These are phyloP conservation scores for Psammodynastes pulverulentus DNA, from an alignment of 2,113 vertebrate species.

Conservation along the genomic window DNA sequence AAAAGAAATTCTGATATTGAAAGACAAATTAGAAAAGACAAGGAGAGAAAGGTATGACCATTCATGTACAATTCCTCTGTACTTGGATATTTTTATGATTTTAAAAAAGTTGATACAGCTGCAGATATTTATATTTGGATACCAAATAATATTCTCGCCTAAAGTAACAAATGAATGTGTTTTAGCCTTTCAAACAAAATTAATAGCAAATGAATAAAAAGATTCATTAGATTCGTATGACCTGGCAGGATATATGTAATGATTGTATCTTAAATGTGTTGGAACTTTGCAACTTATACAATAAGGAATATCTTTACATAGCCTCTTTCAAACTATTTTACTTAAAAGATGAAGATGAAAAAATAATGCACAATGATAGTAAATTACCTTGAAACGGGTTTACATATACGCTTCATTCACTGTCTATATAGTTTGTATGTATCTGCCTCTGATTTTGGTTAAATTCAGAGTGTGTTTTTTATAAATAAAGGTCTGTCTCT, in stretches of 20 bases:
- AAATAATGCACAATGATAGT: neutral
- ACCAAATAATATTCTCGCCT: neutral
- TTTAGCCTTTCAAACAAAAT: neutral
- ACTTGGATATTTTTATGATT: neutral
- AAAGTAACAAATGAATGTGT: neutral
- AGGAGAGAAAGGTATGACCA: slow-evolving; percentile 86
- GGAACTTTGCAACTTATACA: neutral
- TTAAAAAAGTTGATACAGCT: slow-evolving; percentile 4
- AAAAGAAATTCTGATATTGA: slow-evolving; percentile 94
- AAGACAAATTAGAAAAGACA: slow-evolving; percentile 96
- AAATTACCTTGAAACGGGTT: neutral
- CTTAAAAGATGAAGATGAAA: neutral
- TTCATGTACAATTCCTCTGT: neutral
- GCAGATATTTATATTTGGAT: neutral
- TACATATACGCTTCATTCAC: neutral
- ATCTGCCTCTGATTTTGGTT: neutral
- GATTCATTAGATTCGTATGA: neutral
- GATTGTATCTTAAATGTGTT: neutral
- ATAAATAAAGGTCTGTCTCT: neutral
- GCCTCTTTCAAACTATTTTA: neutral
- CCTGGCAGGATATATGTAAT: neutral
- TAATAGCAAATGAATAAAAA: neutral
- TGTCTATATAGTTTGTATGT: neutral
- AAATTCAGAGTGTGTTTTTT: no score
- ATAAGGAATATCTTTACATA: neutral